phyloP scores from a whole-genome alignment of 2,113 vertebrate species.

The Pseudonaja textilis region DNA sequence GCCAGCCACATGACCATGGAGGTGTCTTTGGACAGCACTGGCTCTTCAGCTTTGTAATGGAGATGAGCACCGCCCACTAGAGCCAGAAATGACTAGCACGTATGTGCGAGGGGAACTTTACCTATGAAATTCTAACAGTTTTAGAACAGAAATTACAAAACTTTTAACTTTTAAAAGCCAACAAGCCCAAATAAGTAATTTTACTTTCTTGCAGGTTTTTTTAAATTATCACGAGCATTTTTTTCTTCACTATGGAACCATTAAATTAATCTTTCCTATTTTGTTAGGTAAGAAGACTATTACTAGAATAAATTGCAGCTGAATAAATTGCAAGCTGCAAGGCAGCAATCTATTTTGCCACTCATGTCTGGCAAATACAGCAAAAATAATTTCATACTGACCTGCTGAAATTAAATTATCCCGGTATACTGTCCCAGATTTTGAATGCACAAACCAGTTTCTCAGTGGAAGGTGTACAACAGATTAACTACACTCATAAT shows the following conservation, averaged over 20 bases:
- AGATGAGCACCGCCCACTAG: too few species aligned
- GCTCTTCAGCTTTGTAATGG: too few species aligned
- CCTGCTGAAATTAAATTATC: background rate
- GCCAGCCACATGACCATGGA: too few species aligned
- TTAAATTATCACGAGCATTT: background rate
- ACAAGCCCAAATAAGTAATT: background rate
- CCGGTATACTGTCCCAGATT: background rate
- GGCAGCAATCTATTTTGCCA: conserved; percentile 31
- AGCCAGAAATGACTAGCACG: too few species aligned
- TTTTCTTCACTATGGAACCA: background rate
- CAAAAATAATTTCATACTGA: conserved; percentile 24
- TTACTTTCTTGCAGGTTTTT: conserved; percentile 8
- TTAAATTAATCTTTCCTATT: background rate
- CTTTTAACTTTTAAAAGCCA: background rate
- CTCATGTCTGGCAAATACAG: conserved; percentile 15
- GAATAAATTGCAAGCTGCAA: conserved; percentile 26
- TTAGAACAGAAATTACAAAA: background rate
- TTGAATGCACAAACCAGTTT: background rate
- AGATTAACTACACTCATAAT: background rate
- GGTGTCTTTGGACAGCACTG: too few species aligned
- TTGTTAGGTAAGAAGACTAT: conserved; percentile 47
- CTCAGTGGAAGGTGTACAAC: background rate
- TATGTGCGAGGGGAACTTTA: too few species aligned
- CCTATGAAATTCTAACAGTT: background rate
- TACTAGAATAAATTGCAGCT: conserved; percentile 48